These are phyloP conservation scores for Lobophora halterata DNA, from an alignment of 2,888 invertebrate genomes.

Conservation along the genomic window DNA sequence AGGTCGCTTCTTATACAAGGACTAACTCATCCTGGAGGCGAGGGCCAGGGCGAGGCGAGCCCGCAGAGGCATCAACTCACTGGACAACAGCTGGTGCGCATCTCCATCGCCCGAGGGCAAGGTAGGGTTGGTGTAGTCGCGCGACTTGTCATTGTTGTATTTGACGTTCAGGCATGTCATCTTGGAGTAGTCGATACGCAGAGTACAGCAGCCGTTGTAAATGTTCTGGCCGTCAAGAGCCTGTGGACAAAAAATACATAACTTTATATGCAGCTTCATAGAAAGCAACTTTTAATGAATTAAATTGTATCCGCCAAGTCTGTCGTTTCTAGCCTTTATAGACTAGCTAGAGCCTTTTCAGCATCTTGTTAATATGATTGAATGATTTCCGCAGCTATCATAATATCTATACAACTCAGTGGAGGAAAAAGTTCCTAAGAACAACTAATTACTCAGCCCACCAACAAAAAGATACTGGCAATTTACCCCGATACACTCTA, in stretches of 20 bases:
- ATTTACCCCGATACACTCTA: constrained; percentile 2
- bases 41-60: constrained; percentile 76
- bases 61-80: constrained; percentile 82
- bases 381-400: too few species aligned
- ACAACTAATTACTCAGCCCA: neutral
- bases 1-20: constrained; percentile 46
- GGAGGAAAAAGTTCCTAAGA: too few species aligned
- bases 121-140: constrained; percentile 99
- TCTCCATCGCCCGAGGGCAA: constrained; percentile 95
- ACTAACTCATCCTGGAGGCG: constrained; percentile 84
- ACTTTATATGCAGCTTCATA: too few species aligned
- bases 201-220: constrained; percentile 99
- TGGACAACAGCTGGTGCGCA: constrained; percentile 82
- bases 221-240: constrained; percentile 99
- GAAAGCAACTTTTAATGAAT: too few species aligned
- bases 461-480: too few species aligned
- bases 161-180: constrained; percentile 98
- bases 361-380: too few species aligned
- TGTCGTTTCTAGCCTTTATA: too few species aligned
- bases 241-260: constrained; percentile 76
- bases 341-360: too few species aligned
- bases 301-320: too few species aligned
- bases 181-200: constrained; percentile 99
- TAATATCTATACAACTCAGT: too few species aligned
- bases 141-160: constrained; percentile 99